phyloP scores from a whole-genome alignment of 2,888 invertebrate species.

The Fissipunctia ypsillon region DNA sequence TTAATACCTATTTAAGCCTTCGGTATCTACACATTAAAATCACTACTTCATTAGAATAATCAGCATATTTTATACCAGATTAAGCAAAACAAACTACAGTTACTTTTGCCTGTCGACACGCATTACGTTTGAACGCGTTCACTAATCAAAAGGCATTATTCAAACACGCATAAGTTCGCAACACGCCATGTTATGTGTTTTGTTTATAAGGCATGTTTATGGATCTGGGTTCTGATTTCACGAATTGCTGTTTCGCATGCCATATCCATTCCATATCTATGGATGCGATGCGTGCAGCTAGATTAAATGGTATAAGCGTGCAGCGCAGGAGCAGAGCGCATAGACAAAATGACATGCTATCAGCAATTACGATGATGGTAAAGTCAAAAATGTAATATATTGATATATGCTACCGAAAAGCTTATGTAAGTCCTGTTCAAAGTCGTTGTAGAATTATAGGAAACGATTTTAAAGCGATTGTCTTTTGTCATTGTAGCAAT shows the following conservation, averaged over 20 bases:
- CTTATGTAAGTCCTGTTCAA: too few relatives aligned
- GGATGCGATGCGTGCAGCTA: not conserved
- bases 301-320: too few relatives aligned
- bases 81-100: conserved; percentile 40
- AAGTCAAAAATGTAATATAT: too few relatives aligned
- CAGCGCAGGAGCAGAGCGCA: too few relatives aligned
- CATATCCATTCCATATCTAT: not conserved
- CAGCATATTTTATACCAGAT: conserved; percentile 44
- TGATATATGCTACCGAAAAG: too few relatives aligned
- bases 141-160: conserved; percentile 55
- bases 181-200: conserved; percentile 53
- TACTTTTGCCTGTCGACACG: conserved; percentile 42
- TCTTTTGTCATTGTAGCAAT: too few relatives aligned
- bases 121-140: conserved; percentile 43
- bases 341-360: too few relatives aligned
- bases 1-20: not conserved
- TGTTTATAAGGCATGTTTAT: conserved; percentile 19
- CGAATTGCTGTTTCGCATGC: conserved; percentile 42
- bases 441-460: too few relatives aligned
- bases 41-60: conserved; percentile 49
- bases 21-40: not conserved
- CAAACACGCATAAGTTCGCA: conserved; percentile 43
- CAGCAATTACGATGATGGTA: too few relatives aligned
- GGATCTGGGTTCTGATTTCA: conserved; percentile 19
- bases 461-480: too few relatives aligned